Conservation (phyloP, 2,797 vertebrate species). For the Silurus lanzhouensis region DNA sequence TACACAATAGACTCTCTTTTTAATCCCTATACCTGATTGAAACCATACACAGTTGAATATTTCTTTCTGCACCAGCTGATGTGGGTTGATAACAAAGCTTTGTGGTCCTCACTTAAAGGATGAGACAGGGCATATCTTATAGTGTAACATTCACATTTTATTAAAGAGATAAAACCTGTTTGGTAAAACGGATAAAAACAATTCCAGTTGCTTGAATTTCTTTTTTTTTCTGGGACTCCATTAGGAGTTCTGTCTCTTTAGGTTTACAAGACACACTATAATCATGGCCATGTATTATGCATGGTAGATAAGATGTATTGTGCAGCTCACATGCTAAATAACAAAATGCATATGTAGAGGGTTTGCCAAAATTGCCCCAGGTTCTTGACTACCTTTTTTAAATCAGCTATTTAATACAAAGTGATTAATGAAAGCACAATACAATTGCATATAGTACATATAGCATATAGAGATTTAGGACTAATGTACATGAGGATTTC, state of each 20-base stretch:
- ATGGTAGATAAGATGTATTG: background rate
- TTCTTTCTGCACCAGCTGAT: conserved; percentile 48
- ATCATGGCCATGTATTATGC: conserved; percentile 57
- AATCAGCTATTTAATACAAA: conserved; percentile 1
- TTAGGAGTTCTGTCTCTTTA: conserved; percentile 71
- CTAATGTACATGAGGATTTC: background rate
- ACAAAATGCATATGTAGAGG: background rate
- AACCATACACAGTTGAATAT: conserved; percentile 53
- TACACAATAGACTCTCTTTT: conserved; percentile 56
- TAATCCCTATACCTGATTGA: conserved; percentile 50
- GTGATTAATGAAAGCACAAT: background rate
- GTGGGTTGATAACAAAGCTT: conserved; percentile 61
- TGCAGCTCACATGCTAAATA: background rate
- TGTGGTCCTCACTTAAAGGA: conserved; percentile 54
- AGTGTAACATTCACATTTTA: conserved; percentile 63
- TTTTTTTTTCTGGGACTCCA: conserved; percentile 71
- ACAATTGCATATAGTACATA: too few relatives aligned
- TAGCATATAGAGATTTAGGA: background rate
- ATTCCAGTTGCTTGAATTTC: conserved; percentile 66
- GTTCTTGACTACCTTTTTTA: background rate
- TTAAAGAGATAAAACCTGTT: conserved; percentile 62
- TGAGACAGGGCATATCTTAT: conserved; percentile 57
- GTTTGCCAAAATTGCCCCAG: background rate
- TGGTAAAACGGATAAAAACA: conserved; percentile 67
- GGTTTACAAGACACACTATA: conserved; percentile 71